A percentile compares a stretch with the other conserved stretches of the same genome.
Evolutionary conservation across 2,113 vertebrate species (phyloP).

Genomic region (Carollia perspicillata): DNA sequence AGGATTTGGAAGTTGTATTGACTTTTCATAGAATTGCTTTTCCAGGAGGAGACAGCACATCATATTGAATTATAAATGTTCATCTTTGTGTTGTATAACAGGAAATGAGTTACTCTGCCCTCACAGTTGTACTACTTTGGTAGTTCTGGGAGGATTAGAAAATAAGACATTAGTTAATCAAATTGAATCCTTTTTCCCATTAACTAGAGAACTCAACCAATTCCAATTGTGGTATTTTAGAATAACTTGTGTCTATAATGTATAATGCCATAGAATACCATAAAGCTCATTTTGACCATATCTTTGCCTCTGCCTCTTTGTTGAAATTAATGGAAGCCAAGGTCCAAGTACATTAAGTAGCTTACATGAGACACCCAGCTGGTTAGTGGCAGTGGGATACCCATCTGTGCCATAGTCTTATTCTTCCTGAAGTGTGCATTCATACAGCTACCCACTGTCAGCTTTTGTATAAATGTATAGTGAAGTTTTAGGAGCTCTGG

Average conservation of each 20-base stretch:
- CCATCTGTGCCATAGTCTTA: background rate
- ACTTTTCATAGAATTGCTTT: constrained; percentile 64
- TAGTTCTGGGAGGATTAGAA: constrained; percentile 5
- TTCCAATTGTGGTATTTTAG: background rate
- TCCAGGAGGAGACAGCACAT: constrained; percentile 31
- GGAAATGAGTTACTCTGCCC: background rate
- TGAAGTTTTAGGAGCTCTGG: background rate
- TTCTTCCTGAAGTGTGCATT: background rate
- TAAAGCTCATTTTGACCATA: background rate
- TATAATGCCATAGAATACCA: background rate
- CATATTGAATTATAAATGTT: constrained; percentile 56
- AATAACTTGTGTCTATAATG: background rate
- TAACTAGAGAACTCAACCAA: background rate
- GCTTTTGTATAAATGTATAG: background rate
- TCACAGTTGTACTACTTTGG: background rate
- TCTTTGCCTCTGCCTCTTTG: background rate
- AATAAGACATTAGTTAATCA: background rate
- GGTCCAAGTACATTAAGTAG: background rate
- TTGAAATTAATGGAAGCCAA: background rate
- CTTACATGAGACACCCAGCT: background rate
- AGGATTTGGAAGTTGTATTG: constrained; percentile 62
- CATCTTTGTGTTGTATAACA: background rate
- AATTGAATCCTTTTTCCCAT: background rate
- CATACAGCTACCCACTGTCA: background rate
- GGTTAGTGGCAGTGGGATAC: background rate